Evolutionary conservation across 2,888 invertebrate species (phyloP).

Genomic region (Cancer borealis): DNA sequence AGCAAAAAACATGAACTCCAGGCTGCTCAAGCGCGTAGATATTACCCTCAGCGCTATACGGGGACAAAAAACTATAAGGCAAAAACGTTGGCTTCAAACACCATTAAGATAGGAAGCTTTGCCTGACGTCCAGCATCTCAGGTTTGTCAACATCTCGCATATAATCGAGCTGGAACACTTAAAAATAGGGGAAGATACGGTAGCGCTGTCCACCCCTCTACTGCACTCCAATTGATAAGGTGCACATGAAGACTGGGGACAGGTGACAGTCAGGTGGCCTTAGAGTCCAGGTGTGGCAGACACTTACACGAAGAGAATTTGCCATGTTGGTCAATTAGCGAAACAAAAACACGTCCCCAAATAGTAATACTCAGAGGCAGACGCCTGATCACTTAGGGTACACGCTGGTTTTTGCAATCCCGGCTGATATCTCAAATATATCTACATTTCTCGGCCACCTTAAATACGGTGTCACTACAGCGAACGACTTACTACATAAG

Average conservation of each 20-base stretch:
- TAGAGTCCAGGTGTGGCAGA: neutral
- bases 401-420: slow-evolving; percentile 20
- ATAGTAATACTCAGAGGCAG: slow-evolving; percentile 22
- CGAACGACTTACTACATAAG: neutral
- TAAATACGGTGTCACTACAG: slow-evolving; percentile 30
- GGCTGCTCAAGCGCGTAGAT: neutral
- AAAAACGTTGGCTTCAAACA: neutral
- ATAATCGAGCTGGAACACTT: neutral
- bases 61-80: neutral
- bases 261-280: slow-evolving; percentile 34
- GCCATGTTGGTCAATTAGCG: slow-evolving; percentile 21
- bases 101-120: slow-evolving; percentile 21
- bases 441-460: slow-evolving; percentile 28
- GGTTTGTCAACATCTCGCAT: slow-evolving; percentile 13
- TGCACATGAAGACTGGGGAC: slow-evolving; percentile 30
- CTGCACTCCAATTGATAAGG: neutral
- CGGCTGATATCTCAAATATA: neutral
- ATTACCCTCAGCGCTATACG: neutral
- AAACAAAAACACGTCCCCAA: slow-evolving; percentile 31
- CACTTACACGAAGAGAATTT: slow-evolving; percentile 9
- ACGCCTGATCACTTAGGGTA: slow-evolving; percentile 38
- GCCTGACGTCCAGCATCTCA: neutral
- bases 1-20: neutral
- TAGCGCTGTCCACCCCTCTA: neutral
- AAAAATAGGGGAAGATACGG: neutral